Conservation (phyloP, 53 echinoderm and acorn worm species). For the Patiria pectinifera region DNA sequence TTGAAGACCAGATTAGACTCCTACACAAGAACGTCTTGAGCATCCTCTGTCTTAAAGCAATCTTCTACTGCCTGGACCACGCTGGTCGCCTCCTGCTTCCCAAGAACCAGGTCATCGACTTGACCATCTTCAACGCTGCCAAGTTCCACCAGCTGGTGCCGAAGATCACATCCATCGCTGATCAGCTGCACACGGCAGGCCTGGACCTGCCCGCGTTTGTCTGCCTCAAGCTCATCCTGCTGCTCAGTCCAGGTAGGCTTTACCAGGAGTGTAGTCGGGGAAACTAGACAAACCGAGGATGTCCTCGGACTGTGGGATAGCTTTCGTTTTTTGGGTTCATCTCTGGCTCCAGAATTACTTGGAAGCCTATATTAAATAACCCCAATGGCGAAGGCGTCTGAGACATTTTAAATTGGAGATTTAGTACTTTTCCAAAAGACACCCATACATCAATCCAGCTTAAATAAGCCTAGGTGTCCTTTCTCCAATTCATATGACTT, state of each 20-base stretch:
- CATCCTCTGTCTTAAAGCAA: constrained; percentile 49
- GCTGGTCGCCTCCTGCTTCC: constrained; percentile 58
- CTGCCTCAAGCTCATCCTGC: constrained; percentile 70
- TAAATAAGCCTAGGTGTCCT: no score
- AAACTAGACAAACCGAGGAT: background rate
- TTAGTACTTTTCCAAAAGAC: no score
- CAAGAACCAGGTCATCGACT: constrained; percentile 32
- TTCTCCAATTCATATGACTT: no score
- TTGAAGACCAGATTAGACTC: constrained; percentile 63
- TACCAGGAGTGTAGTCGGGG: background rate
- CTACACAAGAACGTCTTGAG: constrained; percentile 59
- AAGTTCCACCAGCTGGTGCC: constrained; percentile 57
- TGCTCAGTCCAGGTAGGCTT: constrained; percentile 70
- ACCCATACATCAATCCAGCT: no score
- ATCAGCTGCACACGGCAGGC: constrained; percentile 40
- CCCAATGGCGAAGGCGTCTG: no score
- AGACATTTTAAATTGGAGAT: no score
- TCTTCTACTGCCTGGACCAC: constrained; percentile 65
- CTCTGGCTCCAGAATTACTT: no score
- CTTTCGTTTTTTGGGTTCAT: no score
- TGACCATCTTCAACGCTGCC: constrained; percentile 4
- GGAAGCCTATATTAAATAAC: no score
- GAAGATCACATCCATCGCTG: constrained; percentile 38
- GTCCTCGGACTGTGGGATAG: background rate
- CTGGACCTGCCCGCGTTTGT: constrained; percentile 51